These are phyloP conservation scores for Drosophila engyochracea DNA, from an alignment of 2,888 invertebrate species.

Conservation along the genomic window DNA sequence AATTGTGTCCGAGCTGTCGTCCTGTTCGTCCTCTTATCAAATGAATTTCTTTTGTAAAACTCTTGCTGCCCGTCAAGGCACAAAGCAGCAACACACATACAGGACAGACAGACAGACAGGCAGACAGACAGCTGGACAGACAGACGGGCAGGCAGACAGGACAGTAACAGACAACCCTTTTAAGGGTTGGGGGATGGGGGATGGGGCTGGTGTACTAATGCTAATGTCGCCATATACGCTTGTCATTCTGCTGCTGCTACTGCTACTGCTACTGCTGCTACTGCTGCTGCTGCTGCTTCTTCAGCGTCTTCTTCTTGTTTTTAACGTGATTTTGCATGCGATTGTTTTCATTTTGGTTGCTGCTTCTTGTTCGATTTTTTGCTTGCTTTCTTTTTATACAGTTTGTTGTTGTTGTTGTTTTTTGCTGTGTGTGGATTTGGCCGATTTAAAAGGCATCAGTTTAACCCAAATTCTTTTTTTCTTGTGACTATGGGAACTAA, in stretches of 20 bases:
- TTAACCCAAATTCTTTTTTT: slow-evolving; percentile 65
- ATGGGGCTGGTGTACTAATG: slow-evolving; percentile 47
- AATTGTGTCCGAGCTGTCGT: slow-evolving; percentile 76
- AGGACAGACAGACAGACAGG: slow-evolving; percentile 23
- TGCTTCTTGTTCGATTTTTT: slow-evolving; percentile 6
- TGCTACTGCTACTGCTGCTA: not conserved
- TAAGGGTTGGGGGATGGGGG: slow-evolving; percentile 30
- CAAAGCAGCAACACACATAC: slow-evolving; percentile 41
- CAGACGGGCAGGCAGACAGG: slow-evolving; percentile 24
- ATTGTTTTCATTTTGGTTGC: slow-evolving; percentile 17
- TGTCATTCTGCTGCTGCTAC: slow-evolving; percentile 41
- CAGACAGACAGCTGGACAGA: not conserved
- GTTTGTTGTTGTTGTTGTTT: slow-evolving; percentile 3
- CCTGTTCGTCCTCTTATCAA: slow-evolving; percentile 57
- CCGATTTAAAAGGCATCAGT: slow-evolving; percentile 53
- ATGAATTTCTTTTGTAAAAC: slow-evolving; percentile 76
- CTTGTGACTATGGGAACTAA: slow-evolving; percentile 67
- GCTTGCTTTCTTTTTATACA: slow-evolving; percentile 1
- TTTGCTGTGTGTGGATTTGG: slow-evolving; percentile 20
- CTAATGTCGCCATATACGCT: slow-evolving; percentile 64
- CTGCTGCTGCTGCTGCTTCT: not conserved
- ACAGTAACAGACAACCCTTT: slow-evolving; percentile 73
- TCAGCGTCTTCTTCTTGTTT: slow-evolving; percentile 24
- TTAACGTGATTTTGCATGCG: slow-evolving; percentile 72
- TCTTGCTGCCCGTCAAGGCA: slow-evolving; percentile 58